Conservation (phyloP, 37 sponge, comb jelly and placozoan species). For the Petrosia ficiformis region DNA sequence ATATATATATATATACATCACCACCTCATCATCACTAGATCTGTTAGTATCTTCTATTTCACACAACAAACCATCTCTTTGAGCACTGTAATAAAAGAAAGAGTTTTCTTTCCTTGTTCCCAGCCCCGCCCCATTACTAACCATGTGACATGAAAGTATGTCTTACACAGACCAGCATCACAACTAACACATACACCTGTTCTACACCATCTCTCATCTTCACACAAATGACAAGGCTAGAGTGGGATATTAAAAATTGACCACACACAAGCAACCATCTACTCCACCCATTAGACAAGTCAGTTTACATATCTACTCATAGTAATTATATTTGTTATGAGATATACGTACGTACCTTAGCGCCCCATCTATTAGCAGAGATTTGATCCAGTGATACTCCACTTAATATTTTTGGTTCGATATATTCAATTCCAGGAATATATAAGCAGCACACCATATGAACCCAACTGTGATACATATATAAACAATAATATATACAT, state of each 20-base stretch:
- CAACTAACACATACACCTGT: constrained; percentile 84
- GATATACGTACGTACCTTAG: constrained; percentile 37
- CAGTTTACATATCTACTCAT: no score
- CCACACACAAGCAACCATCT: not conserved
- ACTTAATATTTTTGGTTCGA: constrained; percentile 50
- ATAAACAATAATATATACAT: no score
- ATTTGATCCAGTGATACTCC: constrained; percentile 74
- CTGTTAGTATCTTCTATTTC: constrained; percentile 49
- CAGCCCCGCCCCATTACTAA: no score
- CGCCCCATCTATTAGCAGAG: constrained; percentile 58
- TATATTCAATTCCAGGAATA: constrained; percentile 75
- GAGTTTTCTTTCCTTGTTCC: not conserved
- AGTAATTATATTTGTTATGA: no score
- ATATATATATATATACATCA: no score
- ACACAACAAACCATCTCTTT: constrained; percentile 77
- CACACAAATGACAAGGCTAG: constrained; percentile 78
- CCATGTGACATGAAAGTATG: constrained; percentile 88
- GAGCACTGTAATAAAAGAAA: constrained; percentile 60
- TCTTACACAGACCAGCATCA: constrained; percentile 90
- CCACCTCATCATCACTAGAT: not conserved
- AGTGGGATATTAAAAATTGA: not conserved
- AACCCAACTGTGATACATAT: constrained; percentile 93
- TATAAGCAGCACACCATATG: constrained; percentile 86
- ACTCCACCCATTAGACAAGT: no score
- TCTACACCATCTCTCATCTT: constrained; percentile 25